A percentile compares a stretch with the other conserved stretches of the same genome.
These are phyloP conservation scores for Drosophila ficusphila DNA, from an alignment of 1,140 invertebrate species.

Conservation along the genomic window DNA sequence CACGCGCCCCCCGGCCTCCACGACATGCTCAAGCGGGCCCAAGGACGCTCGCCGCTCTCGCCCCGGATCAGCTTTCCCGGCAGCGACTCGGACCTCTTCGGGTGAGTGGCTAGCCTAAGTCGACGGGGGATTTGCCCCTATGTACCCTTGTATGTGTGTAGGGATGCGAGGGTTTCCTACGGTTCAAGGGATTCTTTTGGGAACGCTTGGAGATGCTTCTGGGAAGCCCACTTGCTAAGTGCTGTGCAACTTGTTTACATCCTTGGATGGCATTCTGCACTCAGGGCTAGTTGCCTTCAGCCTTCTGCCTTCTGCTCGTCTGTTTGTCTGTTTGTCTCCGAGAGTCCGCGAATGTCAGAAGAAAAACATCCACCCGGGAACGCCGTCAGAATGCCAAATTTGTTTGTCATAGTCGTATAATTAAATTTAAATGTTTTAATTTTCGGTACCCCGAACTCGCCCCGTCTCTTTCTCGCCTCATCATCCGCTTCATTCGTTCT, in stretches of 20 bases:
- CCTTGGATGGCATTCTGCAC: slow-evolving; percentile 46
- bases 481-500: slow-evolving; percentile 8
- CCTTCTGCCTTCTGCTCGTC: too few species aligned
- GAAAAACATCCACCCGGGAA: not conserved
- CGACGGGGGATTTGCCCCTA: too few species aligned
- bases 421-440: slow-evolving; percentile 80
- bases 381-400: slow-evolving; percentile 79
- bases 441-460: not conserved
- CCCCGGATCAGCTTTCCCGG: slow-evolving; percentile 82
- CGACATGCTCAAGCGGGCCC: slow-evolving; percentile 74
- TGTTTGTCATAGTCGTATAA: slow-evolving; percentile 81
- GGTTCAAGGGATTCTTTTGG: too few species aligned
- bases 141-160: too few species aligned
- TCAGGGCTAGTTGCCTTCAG: slow-evolving; percentile 44
- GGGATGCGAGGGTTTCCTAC: too few species aligned
- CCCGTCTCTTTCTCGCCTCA: too few species aligned
- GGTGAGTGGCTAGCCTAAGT: too few species aligned
- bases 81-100: slow-evolving; percentile 80
- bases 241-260: slow-evolving; percentile 63
- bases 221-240: slow-evolving; percentile 31
- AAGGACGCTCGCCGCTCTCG: slow-evolving; percentile 76
- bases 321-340: too few species aligned
- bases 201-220: too few species aligned
- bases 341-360: slow-evolving; percentile 21
- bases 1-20: slow-evolving; percentile 80